Base-by-base conservation (phyloP, 2,797 vertebrate species). In the Anguilla anguilla region DNA sequence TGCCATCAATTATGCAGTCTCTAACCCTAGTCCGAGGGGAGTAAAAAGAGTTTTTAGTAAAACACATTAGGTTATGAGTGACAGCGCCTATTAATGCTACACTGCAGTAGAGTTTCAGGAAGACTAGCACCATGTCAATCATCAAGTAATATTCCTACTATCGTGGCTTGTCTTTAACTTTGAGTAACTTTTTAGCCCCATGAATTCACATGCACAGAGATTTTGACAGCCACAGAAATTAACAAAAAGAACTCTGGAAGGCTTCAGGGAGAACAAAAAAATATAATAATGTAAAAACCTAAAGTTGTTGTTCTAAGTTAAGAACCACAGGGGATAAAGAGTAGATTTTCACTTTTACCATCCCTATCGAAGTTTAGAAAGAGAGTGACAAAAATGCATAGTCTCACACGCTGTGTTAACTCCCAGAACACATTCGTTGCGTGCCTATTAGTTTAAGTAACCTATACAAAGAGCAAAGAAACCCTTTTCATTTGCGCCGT, bases 401-500 rank as follows among this genome's bases (percentile, higher is more conserved):
- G 10, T 35, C 35, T 39, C 17, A 25, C 35, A 9, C 6, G 7
- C 31, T 43, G 74, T 77, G 5, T 81, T 81, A 43, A 46, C 39
- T 81, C 39, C 39, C 77, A 81, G 17, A 81, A 49, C 35, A 25
- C 9, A 1, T 3, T 6, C 3, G 22, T 81, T 43, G 13, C 11
- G 13, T 74, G 69, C 11, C 69, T 35, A 74, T 35, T 31, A 35
- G 69, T 35, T 35, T 13, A 74, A 81, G 77, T 81, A 39, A 5
- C 43, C 6, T 6, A 43, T 28, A 22, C n/a, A 35, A 59, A 64
- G 28, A 19, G 28, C 46, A 84, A 4, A 84, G n/a, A 51, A 57
- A 84, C n/a, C 22, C 28, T 84, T 57, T 84, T 84, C 64, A 84
- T 59, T 31, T 84, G 83, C 59, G 9, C 53, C 53, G 15, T 28